Evolutionary conservation across 2,113 vertebrate genomes (phyloP).

Genomic region (Gymnocephalus cernua): DNA sequence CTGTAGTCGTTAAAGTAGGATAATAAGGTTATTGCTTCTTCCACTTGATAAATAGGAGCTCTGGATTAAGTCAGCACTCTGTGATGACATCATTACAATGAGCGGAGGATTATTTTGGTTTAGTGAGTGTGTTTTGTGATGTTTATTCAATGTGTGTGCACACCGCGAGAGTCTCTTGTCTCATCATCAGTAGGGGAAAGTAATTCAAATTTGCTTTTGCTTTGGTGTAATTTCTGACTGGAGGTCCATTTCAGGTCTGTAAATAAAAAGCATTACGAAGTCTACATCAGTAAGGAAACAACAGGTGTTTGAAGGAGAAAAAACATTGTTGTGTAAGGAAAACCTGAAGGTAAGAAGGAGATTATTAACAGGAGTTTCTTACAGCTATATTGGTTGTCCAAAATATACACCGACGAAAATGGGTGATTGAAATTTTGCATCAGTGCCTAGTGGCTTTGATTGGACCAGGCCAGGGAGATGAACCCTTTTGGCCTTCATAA

Average conservation of each 20-base stretch:
- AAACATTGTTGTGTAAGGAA: background rate
- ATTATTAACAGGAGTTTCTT: constrained; percentile 1
- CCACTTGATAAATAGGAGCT: constrained; percentile 10
- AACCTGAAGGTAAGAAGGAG: background rate
- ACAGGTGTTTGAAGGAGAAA: background rate
- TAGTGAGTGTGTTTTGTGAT: constrained; percentile 5
- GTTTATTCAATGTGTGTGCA: constrained; percentile 19
- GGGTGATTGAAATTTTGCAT: background rate
- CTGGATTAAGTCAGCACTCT: constrained; percentile 22
- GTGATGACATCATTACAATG: constrained; percentile 46
- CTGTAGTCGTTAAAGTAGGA: constrained; percentile 17
- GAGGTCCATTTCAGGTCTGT: background rate
- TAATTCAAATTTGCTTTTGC: constrained; percentile 10
- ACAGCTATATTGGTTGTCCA: background rate
- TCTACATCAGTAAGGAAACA: background rate
- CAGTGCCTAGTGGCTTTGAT: background rate
- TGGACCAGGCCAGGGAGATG: background rate
- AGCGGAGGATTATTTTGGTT: constrained; percentile 31
- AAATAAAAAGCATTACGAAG: background rate
- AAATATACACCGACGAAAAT: constrained; percentile 10
- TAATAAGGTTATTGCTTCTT: constrained; percentile 22
- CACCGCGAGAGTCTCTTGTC: constrained; percentile 3
- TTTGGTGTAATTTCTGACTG: constrained; percentile 9
- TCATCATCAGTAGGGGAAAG: background rate
- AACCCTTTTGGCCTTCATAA: background rate